A percentile compares a stretch with the other conserved stretches of the same genome.
Conservation (phyloP, 2,113 vertebrate genomes). For the Carettochelys insculpta region DNA sequence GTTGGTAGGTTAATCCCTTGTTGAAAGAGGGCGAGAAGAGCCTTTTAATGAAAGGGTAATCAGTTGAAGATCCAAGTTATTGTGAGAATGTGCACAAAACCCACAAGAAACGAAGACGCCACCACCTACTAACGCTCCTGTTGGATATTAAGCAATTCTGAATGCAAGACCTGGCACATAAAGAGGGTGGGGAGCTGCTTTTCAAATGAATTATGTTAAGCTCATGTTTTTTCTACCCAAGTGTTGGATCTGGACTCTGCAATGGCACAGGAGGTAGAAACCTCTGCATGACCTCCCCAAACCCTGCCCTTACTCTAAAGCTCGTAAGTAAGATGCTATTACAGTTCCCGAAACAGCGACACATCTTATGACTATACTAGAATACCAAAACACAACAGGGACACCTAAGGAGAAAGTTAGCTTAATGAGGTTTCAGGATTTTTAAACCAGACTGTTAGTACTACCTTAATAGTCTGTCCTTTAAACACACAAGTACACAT, state of each 20-base stretch:
- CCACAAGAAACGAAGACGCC: conserved; percentile 14
- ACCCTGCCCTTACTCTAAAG: neutral
- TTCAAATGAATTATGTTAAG: neutral
- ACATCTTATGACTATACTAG: neutral
- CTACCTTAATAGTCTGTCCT: neutral
- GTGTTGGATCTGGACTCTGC: neutral
- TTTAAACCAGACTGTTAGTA: neutral
- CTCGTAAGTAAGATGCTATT: neutral
- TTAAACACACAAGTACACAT: neutral
- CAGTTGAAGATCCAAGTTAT: conserved; percentile 29
- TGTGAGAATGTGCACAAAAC: neutral
- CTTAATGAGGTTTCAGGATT: neutral
- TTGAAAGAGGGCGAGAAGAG: conserved; percentile 9
- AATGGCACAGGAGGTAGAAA: neutral
- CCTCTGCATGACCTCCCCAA: neutral
- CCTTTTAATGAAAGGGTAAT: neutral
- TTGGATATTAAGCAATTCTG: neutral
- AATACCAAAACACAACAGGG: neutral
- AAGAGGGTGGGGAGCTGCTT: neutral
- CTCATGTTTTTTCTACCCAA: no score
- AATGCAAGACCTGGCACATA: neutral
- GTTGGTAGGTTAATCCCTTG: conserved; percentile 4
- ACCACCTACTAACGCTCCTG: neutral
- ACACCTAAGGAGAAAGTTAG: neutral
- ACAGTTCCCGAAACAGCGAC: neutral